phyloP scores from a whole-genome alignment of 92 coral and sea anemone genomes.

The Palythoa grandis region DNA sequence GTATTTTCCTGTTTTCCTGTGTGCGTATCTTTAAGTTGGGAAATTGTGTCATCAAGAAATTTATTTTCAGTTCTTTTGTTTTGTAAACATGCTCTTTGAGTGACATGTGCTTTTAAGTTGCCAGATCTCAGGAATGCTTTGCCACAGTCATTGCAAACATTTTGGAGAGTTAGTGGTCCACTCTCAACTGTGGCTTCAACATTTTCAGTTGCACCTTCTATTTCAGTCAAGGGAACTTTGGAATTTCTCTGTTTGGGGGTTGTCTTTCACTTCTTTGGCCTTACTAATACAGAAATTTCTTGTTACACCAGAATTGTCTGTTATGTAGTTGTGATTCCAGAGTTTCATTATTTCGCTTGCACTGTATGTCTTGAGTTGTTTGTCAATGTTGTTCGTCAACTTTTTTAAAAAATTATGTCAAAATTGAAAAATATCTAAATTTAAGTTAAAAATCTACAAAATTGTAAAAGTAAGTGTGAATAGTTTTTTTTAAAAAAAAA shows the following conservation, averaged over 20 bases:
- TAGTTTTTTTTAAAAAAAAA: too few species aligned
- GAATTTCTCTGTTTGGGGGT: slow-evolving; percentile 31
- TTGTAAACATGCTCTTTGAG: too few species aligned
- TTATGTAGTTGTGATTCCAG: slow-evolving; percentile 8
- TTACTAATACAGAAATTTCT: slow-evolving; percentile 33
- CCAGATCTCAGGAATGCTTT: slow-evolving; percentile 35
- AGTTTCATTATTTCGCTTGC: slow-evolving; percentile 15
- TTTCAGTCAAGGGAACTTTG: neutral
- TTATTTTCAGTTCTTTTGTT: too few species aligned
- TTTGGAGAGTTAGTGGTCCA: neutral
- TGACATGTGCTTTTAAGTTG: slow-evolving; percentile 5
- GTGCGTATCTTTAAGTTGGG: neutral
- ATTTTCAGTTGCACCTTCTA: neutral
- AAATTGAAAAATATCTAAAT: too few species aligned
- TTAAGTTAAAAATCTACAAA: too few species aligned
- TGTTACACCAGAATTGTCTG: slow-evolving; percentile 36
- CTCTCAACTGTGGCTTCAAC: too few species aligned
- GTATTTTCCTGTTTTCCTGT: slow-evolving; percentile 9
- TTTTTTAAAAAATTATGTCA: too few species aligned
- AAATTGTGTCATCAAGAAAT: slow-evolving; percentile 13
- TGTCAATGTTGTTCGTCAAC: slow-evolving; percentile 9
- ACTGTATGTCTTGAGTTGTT: slow-evolving; percentile 9
- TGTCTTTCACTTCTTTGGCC: slow-evolving; percentile 36
- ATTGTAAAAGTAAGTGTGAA: too few species aligned
- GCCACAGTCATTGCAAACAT: slow-evolving; percentile 48